Evolutionary conservation across 2,888 invertebrate genomes (phyloP), one percentile per base, ranked within the genome.

Genomic region (Sminthurinus aureus): DNA sequence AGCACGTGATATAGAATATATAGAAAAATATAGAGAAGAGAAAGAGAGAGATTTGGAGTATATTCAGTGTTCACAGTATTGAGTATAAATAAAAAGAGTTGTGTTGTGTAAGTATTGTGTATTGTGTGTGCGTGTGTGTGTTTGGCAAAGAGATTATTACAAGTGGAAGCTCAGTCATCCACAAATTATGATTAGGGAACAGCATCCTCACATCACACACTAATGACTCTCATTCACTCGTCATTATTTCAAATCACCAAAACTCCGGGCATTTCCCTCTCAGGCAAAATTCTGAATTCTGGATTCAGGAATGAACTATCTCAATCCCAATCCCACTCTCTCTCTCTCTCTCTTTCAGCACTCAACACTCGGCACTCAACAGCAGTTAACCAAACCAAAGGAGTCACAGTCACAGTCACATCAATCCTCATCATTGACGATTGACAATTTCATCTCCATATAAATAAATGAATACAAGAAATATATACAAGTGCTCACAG

Each of bases 161-260:
- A 77, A 82, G 78, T 82, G 77, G 80, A 83, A 81, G 83, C 80
- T 84, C 86, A 87, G 81, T 84, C 85, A 85, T 74, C 84, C 85
- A 85, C 82, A 84, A 84, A 83, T 84, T 85, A 84, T 84, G 74
- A 81, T 79, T 79, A 81, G 71, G 66, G 73, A 71, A 18, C 38
- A 38, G 38, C 38, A 38, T 38, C 38, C 1, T 38, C 38, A 38
- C 38, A 38, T 38, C 38, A 38, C 79, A 67, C 77, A 85, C 87
- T 87, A 87, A 87, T 87, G 87, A 87, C 87, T 87, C 87, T 85
- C 77, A 87, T 87, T 86, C 87, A 85, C 81, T 82, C 84, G 84
- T 80, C 69, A 85, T 87, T 85, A 86, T 86, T 86, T 85, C 87
- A 85, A 87, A 87, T 86, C 86, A 86, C 79, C 26, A 18, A 67